Evolutionary conservation across 2,797 vertebrate species (phyloP).

Genomic region (Melanotaenia trifasciata): DNA sequence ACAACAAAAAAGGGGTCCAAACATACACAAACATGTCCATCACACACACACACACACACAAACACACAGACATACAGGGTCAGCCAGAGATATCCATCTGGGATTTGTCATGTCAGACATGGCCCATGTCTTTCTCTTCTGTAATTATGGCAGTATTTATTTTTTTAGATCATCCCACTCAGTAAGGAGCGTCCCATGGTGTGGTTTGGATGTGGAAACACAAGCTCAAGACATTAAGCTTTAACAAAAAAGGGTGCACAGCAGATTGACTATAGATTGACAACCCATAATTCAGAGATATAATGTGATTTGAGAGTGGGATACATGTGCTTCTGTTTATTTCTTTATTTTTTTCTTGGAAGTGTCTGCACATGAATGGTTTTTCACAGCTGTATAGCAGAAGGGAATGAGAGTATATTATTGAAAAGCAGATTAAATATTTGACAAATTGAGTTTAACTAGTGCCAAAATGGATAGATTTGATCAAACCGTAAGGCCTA

Average conservation of each 20-base stretch:
- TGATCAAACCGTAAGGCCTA: conserved; percentile 12
- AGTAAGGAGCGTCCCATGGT: conserved; percentile 76
- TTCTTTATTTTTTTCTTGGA: conserved; percentile 21
- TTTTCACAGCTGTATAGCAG: conserved; percentile 22
- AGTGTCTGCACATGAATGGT: conserved; percentile 23
- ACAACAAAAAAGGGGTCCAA: conserved; percentile 46
- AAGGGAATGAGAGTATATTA: conserved; percentile 37
- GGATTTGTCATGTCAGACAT: conserved; percentile 88
- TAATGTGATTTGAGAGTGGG: conserved; percentile 64
- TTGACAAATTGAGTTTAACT: conserved; percentile 25
- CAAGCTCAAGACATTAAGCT: conserved; percentile 70
- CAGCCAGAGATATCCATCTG: conserved; percentile 84
- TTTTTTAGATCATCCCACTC: conserved; percentile 82
- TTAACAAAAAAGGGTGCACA: conserved; percentile 59
- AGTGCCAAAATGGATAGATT: conserved; percentile 44
- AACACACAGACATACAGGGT: conserved; percentile 26
- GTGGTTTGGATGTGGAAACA: conserved; percentile 79
- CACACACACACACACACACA: conserved; percentile 17
- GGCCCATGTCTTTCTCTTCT: conserved; percentile 83
- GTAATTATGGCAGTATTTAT: conserved; percentile 88
- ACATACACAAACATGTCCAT: conserved; percentile 58
- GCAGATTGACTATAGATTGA: conserved; percentile 67
- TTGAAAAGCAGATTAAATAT: conserved; percentile 41
- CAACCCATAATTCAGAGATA: conserved; percentile 79
- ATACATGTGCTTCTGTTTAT: neutral